Base-by-base conservation (phyloP, 2,888 invertebrate species). In the Pheosia tremula region DNA sequence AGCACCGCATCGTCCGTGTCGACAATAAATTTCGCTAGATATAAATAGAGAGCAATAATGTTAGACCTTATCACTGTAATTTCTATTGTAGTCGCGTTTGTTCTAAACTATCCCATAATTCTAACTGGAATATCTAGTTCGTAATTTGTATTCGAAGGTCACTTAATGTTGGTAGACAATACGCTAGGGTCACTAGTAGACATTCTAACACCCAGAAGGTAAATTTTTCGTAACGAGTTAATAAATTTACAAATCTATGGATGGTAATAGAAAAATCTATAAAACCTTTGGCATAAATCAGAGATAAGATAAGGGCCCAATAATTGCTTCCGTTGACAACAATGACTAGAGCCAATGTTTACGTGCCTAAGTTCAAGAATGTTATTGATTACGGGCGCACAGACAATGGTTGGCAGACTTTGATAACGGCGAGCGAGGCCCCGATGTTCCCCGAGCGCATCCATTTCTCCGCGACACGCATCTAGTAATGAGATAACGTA, bases 351-450 rank as follows among this genome's bases (percentile, higher is more conserved):
- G 58, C 65, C 64, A 61, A 67, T 80, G 81, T 87, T 85, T 84
- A 83, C 77, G 72, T 72, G 79, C 74, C 79, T 84, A 85, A 85
- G 88, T 88, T 85, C 83, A 85, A 84, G 82, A 86, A 83, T 87
- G 85, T 84, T 24, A 87, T 87, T 87, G 87, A 88, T 87, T 86
- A 84, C 78, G 78, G 78, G 77, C 80, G 78, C 76, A 80, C 79
- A 81, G 80, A 86, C 88, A 87, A 84, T 83, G 81, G 72, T 74
- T 79, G 77, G 70, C 72, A 68, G 73, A 64, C 63, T 59, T 60
- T 74, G 89, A 91, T 89, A 89, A 84, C 80, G 71, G 69, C 71
- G 65, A 67, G 72, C 71, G 75, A 69, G 79, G 79, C 76, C 81
- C 76, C 80, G 76, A 77, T 82, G 79, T 74, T 71, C 72, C 69